Evolutionary conservation across 2,888 invertebrate genomes (phyloP).

Genomic region (Zygogramma bicolorata): DNA sequence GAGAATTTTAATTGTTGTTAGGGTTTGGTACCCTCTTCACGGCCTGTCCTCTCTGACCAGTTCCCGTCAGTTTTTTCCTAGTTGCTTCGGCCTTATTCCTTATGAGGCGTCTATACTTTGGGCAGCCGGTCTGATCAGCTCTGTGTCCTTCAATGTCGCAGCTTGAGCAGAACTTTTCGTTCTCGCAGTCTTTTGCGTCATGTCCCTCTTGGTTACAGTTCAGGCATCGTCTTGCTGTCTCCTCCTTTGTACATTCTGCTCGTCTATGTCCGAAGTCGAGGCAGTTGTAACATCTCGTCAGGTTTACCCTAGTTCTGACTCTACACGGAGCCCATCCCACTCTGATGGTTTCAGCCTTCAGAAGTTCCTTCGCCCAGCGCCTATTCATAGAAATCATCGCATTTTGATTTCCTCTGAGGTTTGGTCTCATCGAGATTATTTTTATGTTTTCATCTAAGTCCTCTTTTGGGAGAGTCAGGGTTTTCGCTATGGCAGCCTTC

Average conservation of each 20-base stretch:
- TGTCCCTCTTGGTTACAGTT: not conserved
- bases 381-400: not conserved
- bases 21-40: not conserved
- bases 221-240: not conserved
- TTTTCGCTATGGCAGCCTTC: not conserved
- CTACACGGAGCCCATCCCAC: not conserved
- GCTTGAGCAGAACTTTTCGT: not conserved
- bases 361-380: not conserved
- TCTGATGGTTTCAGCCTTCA: not conserved
- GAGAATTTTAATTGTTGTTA: not conserved
- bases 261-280: not conserved
- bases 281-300: not conserved
- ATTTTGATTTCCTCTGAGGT: not conserved
- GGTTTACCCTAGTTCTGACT: not conserved
- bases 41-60: not conserved
- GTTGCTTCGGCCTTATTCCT: not conserved
- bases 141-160: not conserved
- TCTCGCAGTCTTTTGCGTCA: not conserved
- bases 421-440: not conserved
- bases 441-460: not conserved
- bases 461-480: not conserved
- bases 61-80: not conserved
- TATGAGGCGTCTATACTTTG: not conserved
- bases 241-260: not conserved
- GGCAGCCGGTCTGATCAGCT: not conserved